Percentiles rank a stretch among this genome's conserved stretches.
Conservation (phyloP, 2,888 invertebrate species). For the Noctua janthe region DNA sequence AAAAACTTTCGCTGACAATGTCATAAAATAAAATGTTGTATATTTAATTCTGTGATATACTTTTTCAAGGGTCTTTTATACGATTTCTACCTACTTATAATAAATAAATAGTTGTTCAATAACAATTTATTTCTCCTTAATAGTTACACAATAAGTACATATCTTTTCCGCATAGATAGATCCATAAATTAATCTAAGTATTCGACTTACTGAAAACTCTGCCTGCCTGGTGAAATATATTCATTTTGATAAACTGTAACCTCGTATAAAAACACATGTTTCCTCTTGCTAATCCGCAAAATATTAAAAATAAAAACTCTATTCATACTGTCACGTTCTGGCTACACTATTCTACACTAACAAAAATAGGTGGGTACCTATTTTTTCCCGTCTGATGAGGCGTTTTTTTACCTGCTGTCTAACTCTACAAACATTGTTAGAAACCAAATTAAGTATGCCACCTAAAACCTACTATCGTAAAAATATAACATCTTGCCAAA, state of each 20-base stretch:
- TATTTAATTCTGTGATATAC: conserved; percentile 71
- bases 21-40: conserved; percentile 43
- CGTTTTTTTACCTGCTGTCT: neutral
- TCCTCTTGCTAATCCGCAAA: neutral
- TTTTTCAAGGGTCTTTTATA: conserved; percentile 64
- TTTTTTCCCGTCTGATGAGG: neutral
- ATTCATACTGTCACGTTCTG: neutral
- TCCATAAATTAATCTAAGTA: conserved; percentile 2
- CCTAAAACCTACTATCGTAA: neutral
- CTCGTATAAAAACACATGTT: neutral
- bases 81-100: conserved; percentile 58
- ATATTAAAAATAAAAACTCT: neutral
- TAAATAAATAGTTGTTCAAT: conserved; percentile 40
- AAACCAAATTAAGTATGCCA: neutral
- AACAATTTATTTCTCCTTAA: conserved; percentile 6
- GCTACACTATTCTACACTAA: neutral
- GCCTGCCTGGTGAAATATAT: neutral
- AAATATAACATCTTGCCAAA: neutral
- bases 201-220: conserved; percentile 13
- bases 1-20: conserved; percentile 34
- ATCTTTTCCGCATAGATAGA: neutral
- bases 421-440: neutral
- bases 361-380: neutral
- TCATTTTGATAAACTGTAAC: neutral
- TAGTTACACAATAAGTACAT: neutral